Percentiles rank a stretch among this genome's conserved stretches.
phyloP scores from a whole-genome alignment of 2,797 vertebrate genomes.

The Gila robusta region DNA sequence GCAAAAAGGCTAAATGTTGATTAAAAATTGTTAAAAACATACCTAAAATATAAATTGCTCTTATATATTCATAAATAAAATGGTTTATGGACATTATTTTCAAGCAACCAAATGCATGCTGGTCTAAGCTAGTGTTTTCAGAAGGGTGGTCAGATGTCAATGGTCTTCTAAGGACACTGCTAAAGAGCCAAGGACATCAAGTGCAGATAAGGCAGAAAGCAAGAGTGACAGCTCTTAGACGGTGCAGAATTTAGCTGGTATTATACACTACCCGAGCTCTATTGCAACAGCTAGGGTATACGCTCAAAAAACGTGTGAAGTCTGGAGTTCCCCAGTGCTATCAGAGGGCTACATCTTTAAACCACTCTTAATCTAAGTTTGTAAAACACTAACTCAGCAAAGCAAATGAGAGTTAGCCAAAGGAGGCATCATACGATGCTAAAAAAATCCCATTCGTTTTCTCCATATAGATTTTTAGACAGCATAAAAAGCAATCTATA shows the following conservation, averaged over 20 bases:
- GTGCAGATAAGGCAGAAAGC: not conserved
- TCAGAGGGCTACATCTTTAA: slow-evolving; percentile 3
- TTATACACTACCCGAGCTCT: not conserved
- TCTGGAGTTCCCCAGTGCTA: slow-evolving; percentile 32
- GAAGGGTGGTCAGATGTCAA: not conserved
- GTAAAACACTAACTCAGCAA: not conserved
- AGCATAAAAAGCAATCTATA: not conserved
- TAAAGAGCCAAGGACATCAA: not conserved
- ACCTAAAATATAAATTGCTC: not conserved
- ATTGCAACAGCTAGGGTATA: not conserved
- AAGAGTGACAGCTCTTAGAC: not conserved
- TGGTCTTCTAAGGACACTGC: not conserved
- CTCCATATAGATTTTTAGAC: not conserved
- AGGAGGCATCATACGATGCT: not conserved
- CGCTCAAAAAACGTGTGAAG: not conserved
- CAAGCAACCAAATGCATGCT: not conserved
- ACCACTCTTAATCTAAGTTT: not conserved
- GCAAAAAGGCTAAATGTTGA: not conserved
- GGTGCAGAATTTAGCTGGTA: not conserved
- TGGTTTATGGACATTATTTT: not conserved
- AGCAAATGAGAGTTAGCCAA: slow-evolving; percentile 16
- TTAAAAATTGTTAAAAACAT: not conserved
- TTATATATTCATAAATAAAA: not conserved
- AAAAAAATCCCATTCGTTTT: not conserved
- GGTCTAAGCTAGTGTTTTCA: slow-evolving; percentile 22